phyloP scores from a whole-genome alignment of 2,888 invertebrate species.

The Stramonita haemastoma region DNA sequence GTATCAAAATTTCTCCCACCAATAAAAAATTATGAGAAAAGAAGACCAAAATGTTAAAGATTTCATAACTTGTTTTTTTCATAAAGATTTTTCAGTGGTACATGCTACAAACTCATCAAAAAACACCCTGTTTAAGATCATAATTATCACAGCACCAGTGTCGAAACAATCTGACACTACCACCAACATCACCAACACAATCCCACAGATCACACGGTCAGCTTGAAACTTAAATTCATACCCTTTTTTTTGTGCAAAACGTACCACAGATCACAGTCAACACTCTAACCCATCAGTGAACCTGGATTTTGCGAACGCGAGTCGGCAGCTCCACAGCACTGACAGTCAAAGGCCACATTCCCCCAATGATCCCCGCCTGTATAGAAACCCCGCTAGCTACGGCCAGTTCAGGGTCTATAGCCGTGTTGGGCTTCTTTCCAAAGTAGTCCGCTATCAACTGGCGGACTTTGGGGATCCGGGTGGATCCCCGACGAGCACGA shows the following conservation, averaged over 20 bases:
- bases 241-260: neutral
- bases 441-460: conserved; percentile 78
- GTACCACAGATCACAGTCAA: neutral
- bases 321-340: conserved; percentile 76
- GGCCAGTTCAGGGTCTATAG: conserved; percentile 79
- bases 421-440: conserved; percentile 70
- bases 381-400: conserved; percentile 79
- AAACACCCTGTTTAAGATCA: neutral
- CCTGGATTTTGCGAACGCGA: conserved; percentile 71
- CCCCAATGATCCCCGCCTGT: conserved; percentile 80
- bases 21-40: no score
- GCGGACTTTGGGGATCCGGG: conserved; percentile 79
- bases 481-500: conserved; percentile 80
- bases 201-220: neutral
- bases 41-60: no score
- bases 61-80: no score
- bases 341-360: conserved; percentile 80
- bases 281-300: conserved; percentile 26
- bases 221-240: neutral
- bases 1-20: no score
- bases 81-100: no score
- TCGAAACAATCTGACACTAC: neutral
- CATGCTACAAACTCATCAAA: no score
- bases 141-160: neutral
- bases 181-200: neutral